Evolutionary conservation across 1,140 invertebrate species (phyloP).

Genomic region (Tetramorium parvispinum): DNA sequence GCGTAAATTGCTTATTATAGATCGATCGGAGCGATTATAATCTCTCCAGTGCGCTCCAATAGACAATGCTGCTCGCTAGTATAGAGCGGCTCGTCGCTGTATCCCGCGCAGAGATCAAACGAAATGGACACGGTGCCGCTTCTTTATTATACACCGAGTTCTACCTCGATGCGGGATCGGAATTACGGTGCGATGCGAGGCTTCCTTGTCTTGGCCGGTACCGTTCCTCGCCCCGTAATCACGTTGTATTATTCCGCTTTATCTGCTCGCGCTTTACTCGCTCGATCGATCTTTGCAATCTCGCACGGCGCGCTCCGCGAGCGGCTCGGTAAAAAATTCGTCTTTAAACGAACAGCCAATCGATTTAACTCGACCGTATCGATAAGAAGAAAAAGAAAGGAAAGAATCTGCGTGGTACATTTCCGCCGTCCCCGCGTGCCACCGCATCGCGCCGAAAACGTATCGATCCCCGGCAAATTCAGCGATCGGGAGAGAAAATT

Average conservation of each 20-base stretch:
- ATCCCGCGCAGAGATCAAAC: conserved; percentile 44
- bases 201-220: conserved; percentile 49
- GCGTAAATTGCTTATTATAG: conserved; percentile 12
- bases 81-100: not conserved
- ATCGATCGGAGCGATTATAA: conserved; percentile 36
- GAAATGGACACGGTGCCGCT: conserved; percentile 32
- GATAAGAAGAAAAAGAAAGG: not conserved
- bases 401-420: not conserved
- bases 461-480: not conserved
- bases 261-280: conserved; percentile 15
- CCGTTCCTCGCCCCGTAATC: conserved; percentile 46
- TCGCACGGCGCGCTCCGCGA: not conserved
- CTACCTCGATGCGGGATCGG: conserved; percentile 29
- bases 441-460: not conserved
- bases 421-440: not conserved
- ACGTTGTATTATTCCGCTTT: conserved; percentile 46
- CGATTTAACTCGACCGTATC: not conserved
- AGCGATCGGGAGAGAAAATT: conserved; percentile 23
- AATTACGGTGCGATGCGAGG: conserved; percentile 29
- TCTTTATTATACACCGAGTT: conserved; percentile 51
- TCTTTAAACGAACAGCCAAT: conserved; percentile 10
- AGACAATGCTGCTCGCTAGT: conserved; percentile 13
- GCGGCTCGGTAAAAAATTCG: not conserved
- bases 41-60: not conserved
- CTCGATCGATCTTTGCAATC: conserved; percentile 12